Evolutionary conservation across 2,113 vertebrate genomes (phyloP).

Genomic region (Xenus cinereus): DNA sequence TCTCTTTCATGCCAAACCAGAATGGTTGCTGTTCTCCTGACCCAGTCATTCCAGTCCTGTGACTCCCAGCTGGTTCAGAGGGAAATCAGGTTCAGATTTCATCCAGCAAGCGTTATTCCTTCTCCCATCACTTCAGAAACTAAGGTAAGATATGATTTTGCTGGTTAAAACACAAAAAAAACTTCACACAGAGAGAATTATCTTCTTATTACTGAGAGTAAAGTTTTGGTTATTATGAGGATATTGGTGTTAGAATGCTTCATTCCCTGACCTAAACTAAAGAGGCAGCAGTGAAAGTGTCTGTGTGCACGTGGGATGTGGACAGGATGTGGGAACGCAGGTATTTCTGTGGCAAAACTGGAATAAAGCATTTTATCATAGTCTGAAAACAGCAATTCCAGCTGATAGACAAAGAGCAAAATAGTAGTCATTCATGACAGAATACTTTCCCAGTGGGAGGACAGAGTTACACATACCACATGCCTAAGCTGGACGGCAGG

Average conservation of each 20-base stretch:
- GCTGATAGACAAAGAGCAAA: not conserved
- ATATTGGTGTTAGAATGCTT: not conserved
- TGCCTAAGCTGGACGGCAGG: not conserved
- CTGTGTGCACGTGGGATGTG: not conserved
- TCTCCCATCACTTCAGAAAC: not conserved
- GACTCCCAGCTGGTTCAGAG: not conserved
- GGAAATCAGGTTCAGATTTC: not conserved
- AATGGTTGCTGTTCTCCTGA: not conserved
- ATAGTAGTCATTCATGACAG: not conserved
- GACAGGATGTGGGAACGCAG: not conserved
- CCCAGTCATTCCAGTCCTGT: not conserved
- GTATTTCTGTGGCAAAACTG: not conserved
- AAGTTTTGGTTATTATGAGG: not conserved
- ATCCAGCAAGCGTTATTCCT: not conserved
- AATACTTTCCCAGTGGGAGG: not conserved
- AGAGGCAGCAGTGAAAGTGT: not conserved
- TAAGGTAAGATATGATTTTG: not conserved
- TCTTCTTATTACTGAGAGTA: not conserved
- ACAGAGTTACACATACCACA: not conserved
- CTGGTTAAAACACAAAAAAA: not conserved
- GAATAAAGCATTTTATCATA: not conserved
- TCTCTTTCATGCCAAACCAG: conserved; percentile 2
- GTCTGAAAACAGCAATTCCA: not conserved
- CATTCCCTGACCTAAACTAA: not conserved
- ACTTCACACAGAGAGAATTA: not conserved